A percentile compares a stretch with the other conserved stretches of the same genome.
phyloP scores from a whole-genome alignment of 1,140 invertebrate species.

The Formica selysi region DNA sequence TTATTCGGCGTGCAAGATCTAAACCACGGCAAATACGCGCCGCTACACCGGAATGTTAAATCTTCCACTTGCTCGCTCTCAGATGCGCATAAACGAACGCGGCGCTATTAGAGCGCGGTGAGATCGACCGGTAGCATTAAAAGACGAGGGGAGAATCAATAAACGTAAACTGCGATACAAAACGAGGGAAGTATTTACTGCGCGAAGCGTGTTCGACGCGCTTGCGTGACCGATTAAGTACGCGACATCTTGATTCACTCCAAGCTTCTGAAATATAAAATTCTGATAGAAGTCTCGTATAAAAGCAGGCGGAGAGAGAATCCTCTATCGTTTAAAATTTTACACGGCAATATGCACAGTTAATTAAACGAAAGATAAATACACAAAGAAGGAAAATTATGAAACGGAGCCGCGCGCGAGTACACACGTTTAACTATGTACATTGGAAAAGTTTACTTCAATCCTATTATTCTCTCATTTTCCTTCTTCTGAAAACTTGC shows the following conservation, averaged over 20 bases:
- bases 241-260: conserved; percentile 2
- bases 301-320: not conserved
- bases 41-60: conserved; percentile 46
- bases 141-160: conserved; percentile 53
- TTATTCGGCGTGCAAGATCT: conserved; percentile 44
- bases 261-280: not conserved
- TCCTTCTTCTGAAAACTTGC: conserved; percentile 30
- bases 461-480: not conserved
- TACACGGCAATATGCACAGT: not conserved
- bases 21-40: conserved; percentile 32
- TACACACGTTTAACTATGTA: not conserved
- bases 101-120: not conserved
- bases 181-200: conserved; percentile 11
- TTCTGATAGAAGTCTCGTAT: not conserved
- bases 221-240: conserved; percentile 21
- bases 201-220: conserved; percentile 20
- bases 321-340: not conserved
- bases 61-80: conserved; percentile 19
- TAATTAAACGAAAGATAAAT: not conserved
- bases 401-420: not conserved
- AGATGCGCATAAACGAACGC: not conserved
- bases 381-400: not conserved
- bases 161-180: conserved; percentile 53
- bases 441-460: not conserved
- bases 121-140: conserved; percentile 50